Percentiles rank a stretch among this genome's conserved stretches.
Conservation (phyloP, 2,113 vertebrate species). For the Cyanistes caeruleus region DNA sequence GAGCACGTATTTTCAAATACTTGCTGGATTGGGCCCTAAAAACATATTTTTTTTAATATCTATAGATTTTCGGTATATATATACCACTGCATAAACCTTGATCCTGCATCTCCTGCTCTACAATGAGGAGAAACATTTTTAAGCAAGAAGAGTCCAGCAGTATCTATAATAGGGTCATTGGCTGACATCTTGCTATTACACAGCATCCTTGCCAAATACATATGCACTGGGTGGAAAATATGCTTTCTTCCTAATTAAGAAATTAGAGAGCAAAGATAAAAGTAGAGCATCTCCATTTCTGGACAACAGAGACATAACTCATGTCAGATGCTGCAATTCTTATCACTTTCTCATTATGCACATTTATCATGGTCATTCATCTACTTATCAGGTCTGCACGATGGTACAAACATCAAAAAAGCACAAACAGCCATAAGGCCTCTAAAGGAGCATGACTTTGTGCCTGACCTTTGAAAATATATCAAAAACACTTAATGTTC, state of each 20-base stretch:
- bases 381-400: slow-evolving; percentile 52
- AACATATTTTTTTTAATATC: neutral
- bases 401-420: slow-evolving; percentile 71
- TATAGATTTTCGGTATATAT: neutral
- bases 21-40: neutral
- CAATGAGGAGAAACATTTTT: neutral
- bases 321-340: slow-evolving; percentile 69
- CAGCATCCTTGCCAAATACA: slow-evolving; percentile 12
- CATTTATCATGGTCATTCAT: slow-evolving; percentile 72
- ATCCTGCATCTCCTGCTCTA: neutral
- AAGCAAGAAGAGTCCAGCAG: slow-evolving; percentile 9
- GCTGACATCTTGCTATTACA: neutral
- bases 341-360: slow-evolving; percentile 69
- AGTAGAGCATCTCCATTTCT: slow-evolving; percentile 58
- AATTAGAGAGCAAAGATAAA: slow-evolving; percentile 75
- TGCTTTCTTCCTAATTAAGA: slow-evolving; percentile 73
- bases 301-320: slow-evolving; percentile 61
- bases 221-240: slow-evolving; percentile 39
- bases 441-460: slow-evolving; percentile 13
- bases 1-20: neutral
- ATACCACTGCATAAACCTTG: neutral
- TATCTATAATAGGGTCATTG: slow-evolving; percentile 19
- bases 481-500: neutral
- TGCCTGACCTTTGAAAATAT: slow-evolving; percentile 48
- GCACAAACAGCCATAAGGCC: neutral